Base-by-base conservation (phyloP, 2,113 vertebrate species). In the Pachyramphus minor region DNA sequence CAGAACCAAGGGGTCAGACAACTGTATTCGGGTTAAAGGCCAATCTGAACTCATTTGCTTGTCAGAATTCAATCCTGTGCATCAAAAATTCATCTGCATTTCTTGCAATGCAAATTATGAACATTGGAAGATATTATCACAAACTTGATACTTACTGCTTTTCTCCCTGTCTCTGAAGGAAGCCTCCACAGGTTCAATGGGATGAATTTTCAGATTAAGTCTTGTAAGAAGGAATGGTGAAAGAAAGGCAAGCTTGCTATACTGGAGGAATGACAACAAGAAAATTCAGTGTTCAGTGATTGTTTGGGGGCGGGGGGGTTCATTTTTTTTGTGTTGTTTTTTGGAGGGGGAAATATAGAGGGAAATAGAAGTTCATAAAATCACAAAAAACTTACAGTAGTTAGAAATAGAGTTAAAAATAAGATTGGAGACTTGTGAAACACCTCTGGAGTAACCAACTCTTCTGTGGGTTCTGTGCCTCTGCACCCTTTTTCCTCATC, bases 321-420 rank as follows among this genome's bases (percentile, higher is more conserved):
- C 5, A 16, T 35, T 6, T 5, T 11, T 23, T 17, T 22, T 47
- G 22, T 33, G 30, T 72, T 25, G 13, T 68, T 28, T 53, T 45
- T n/a, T 50, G 6, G 19, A 5, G 5, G 6, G 3, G 4, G 13
- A 28, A 22, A 15, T n/a, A 45, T 0, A 55, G 25, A 39, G 10
- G 5, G 9, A n/a, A 89, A 67, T 6, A 4, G 8, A 55, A 79
- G 19, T 17, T 21, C 18, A 0, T 25, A 42, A 84, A 31, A 73
- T 14, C 5, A 12, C 11, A 60, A 15, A 12, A 66, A 66, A 50
- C 14, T 66, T 53, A 23, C 12, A 81, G 64, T n/a, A 58, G 33
- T 20, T 9, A 58, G 8, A 62, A 66, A 68, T 24, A 24, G 0
- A 62, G 39, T 68, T 73, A 52, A 64, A 82, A 95, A 33, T 18